These are phyloP conservation scores for Podarcis muralis DNA, from an alignment of 2,113 vertebrate species.

Conservation along the genomic window DNA sequence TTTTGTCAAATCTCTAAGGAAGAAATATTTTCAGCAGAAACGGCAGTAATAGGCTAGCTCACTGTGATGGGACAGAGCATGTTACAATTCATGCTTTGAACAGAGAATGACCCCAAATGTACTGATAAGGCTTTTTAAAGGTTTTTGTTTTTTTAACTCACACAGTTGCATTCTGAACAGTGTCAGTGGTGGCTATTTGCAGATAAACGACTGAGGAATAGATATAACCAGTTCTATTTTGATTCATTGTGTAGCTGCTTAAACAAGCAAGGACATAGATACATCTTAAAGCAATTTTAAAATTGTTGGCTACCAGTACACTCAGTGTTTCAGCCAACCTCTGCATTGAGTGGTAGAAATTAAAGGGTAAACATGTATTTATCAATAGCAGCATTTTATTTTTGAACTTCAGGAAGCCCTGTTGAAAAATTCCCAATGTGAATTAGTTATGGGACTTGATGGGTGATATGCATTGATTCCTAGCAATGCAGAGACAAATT, in stretches of 20 bases:
- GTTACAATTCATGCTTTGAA: conserved; percentile 8
- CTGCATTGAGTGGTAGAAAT: too few species aligned
- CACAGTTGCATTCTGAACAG: neutral
- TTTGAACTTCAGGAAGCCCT: too few species aligned
- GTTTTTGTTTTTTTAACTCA: neutral
- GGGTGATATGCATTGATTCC: neutral
- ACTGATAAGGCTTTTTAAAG: neutral
- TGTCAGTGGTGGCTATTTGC: neutral
- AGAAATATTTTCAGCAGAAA: neutral
- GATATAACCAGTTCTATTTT: neutral
- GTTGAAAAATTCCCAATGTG: too few species aligned
- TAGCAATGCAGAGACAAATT: neutral
- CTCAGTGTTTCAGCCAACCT: too few species aligned
- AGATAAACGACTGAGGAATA: neutral
- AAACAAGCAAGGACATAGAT: neutral
- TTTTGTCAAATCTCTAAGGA: neutral
- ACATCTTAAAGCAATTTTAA: neutral
- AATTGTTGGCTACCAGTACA: neutral
- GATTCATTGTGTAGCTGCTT: neutral
- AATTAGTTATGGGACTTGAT: too few species aligned
- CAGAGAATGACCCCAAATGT: neutral
- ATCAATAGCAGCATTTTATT: too few species aligned
- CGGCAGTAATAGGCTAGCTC: neutral
- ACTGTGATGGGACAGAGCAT: neutral
- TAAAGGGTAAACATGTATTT: too few species aligned